phyloP scores from a whole-genome alignment of 2,888 invertebrate genomes.

The Rhimphoctona megacephalus region DNA sequence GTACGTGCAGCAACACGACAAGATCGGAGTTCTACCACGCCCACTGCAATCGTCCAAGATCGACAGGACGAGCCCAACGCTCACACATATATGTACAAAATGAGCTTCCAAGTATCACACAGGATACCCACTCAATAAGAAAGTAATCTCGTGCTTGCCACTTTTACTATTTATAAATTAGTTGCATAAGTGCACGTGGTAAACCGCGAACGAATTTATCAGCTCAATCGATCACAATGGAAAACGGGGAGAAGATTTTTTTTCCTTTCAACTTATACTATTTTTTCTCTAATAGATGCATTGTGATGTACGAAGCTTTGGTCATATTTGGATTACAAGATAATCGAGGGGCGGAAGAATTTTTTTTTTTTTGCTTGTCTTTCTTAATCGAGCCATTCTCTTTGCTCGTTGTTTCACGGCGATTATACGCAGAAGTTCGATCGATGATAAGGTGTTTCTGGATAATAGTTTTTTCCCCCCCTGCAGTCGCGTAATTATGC shows the following conservation, averaged over 20 bases:
- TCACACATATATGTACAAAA: neutral
- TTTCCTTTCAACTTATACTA: neutral
- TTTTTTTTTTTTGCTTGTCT: neutral
- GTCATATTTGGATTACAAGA: constrained; percentile 39
- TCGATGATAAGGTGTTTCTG: constrained; percentile 3
- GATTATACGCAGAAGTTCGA: neutral
- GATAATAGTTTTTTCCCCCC: neutral
- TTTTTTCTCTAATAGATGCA: constrained; percentile 26
- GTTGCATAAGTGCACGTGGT: constrained; percentile 54
- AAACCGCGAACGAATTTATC: constrained; percentile 55
- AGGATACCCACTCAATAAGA: neutral
- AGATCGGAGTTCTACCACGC: constrained; percentile 57
- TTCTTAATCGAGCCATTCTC: constrained; percentile 15
- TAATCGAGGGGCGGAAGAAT: constrained; percentile 11
- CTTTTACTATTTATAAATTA: constrained; percentile 28
- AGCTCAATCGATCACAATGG: constrained; percentile 63
- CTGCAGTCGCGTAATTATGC: neutral
- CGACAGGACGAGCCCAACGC: constrained; percentile 41
- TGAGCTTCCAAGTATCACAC: constrained; percentile 2
- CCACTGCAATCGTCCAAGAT: constrained; percentile 53
- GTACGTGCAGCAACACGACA: constrained; percentile 51
- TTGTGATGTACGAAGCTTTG: constrained; percentile 15
- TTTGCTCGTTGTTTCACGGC: neutral
- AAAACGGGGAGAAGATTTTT: constrained; percentile 23
- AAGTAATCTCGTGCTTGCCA: constrained; percentile 28